phyloP scores from a whole-genome alignment of 2,888 invertebrate species.

The Spodoptera exigua region DNA sequence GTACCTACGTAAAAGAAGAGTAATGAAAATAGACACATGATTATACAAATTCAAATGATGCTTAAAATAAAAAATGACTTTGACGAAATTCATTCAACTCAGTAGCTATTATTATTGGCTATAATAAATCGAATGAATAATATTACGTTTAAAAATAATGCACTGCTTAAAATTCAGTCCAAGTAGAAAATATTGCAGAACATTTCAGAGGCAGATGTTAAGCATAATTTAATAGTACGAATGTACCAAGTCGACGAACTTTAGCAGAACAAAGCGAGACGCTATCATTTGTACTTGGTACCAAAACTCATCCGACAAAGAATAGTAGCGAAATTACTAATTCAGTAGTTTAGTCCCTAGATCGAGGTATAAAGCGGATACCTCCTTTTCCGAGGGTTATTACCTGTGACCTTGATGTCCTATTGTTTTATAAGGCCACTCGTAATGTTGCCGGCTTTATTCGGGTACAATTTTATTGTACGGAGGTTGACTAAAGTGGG shows the following conservation, averaged over 20 bases:
- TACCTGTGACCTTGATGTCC: conserved; percentile 36
- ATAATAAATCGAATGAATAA: conserved; percentile 1
- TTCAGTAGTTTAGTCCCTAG: conserved; percentile 58
- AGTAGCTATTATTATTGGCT: too few relatives aligned
- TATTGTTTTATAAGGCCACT: conserved; percentile 37
- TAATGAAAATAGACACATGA: too few relatives aligned
- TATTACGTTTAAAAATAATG: conserved; percentile 33
- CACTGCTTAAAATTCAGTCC: conserved; percentile 49
- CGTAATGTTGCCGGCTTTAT: conserved; percentile 32
- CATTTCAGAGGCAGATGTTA: conserved; percentile 58
- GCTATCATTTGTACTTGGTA: conserved; percentile 50
- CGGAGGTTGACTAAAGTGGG: conserved; percentile 34
- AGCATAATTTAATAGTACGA: conserved; percentile 56
- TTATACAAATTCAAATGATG: too few relatives aligned
- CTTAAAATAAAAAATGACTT: too few relatives aligned
- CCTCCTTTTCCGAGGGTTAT: conserved; percentile 18
- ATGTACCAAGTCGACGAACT: conserved; percentile 54
- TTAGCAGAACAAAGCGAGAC: conserved; percentile 47
- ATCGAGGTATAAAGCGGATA: conserved; percentile 44
- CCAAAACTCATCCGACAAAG: conserved; percentile 58
- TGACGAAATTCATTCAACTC: too few relatives aligned
- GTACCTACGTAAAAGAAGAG: too few relatives aligned
- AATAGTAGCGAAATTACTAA: conserved; percentile 57
- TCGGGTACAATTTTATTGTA: conserved; percentile 27
- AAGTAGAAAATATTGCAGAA: conserved; percentile 51